Base-by-base conservation (phyloP, 2,113 vertebrate species). In the Apistogramma diplotaenia region DNA sequence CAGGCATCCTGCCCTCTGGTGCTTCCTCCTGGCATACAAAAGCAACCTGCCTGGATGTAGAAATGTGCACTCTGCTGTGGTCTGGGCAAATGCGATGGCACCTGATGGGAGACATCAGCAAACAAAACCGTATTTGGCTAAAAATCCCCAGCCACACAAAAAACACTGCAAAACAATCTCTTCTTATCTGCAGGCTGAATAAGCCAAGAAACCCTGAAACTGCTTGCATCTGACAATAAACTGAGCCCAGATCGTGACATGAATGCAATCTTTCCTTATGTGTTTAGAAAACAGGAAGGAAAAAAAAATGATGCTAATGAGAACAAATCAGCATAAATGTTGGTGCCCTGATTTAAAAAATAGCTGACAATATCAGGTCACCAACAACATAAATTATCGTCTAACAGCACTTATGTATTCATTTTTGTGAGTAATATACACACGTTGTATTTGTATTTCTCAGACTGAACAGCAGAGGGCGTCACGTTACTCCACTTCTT, bases 401-500 rank as follows among this genome's bases (percentile, higher is more conserved):
- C 27, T 27, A 67, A 46, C 27, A 40, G 19, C 0, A 27, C 16
- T 0, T 67, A 59, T 40, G 33, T 12, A 27, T 72, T 56, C 37
- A 67, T 67, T 37, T 3, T 27, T 1, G 7, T 23, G 35, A 29
- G 46, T 27, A 19, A 6, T n/a, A 6, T 65, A 21, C 5, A 73
- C 18, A 46, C 27, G 15, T 27, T 67, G 23, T 18, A 27, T 60
- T 21, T 60, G 12, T 58, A 7, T 70, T 76, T 56, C 74, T 85
- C 61, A 59, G 21, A 12, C 1, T 72, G 57, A 23, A 51, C 92
- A 89, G 84, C 82, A 92, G 92, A 83, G 82, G 89, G 92, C 86
- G 60, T 53, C 79, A 86, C 57, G 84, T 23, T 37, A 19, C 59
- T 33, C 77, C 9, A 53, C 46, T 27, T 4, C n/a, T 4, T 2